phyloP scores from a whole-genome alignment of 2,113 vertebrate genomes.

The Dicerorhinus sumatrensis region DNA sequence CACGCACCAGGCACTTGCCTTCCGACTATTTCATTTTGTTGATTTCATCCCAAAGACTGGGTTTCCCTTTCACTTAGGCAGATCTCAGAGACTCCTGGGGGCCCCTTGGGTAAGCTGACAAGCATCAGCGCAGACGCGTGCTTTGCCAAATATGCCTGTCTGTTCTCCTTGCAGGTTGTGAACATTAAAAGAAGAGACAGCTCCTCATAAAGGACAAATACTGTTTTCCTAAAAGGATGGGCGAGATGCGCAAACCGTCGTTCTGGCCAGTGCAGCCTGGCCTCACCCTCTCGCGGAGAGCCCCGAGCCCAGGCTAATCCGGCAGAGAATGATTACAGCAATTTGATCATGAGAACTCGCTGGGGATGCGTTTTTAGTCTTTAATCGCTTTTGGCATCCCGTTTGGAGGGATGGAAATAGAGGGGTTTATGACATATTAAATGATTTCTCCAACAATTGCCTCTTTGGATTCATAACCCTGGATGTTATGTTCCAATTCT shows the following conservation, averaged over 20 bases:
- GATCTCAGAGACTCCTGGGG: fast-evolving
- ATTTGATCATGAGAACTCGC: conserved; percentile 85
- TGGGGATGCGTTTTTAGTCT: conserved; percentile 81
- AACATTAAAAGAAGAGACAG: not conserved
- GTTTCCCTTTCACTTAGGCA: fast-evolving
- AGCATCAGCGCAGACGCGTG: fast-evolving
- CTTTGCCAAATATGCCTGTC: not conserved
- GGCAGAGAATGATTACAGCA: conserved; percentile 82
- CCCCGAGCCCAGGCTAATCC: conserved; percentile 80
- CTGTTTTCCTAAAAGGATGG: not conserved
- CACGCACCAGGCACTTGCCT: fast-evolving
- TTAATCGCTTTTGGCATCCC: conserved; percentile 84
- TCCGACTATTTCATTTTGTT: not conserved
- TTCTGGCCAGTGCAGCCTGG: conserved; percentile 41
- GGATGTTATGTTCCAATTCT: not conserved
- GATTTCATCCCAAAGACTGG: not conserved
- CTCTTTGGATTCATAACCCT: not conserved
- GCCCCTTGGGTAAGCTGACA: fast-evolving
- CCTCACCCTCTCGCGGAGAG: not conserved
- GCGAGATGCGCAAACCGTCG: fast-evolving
- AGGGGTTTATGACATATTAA: conserved; percentile 83
- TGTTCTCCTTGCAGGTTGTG: not conserved
- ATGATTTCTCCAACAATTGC: conserved; percentile 70
- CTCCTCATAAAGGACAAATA: not conserved
- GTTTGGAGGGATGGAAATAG: conserved; percentile 78